Conservation (phyloP, 2,888 invertebrate genomes). For the Blastobasis adustella region DNA sequence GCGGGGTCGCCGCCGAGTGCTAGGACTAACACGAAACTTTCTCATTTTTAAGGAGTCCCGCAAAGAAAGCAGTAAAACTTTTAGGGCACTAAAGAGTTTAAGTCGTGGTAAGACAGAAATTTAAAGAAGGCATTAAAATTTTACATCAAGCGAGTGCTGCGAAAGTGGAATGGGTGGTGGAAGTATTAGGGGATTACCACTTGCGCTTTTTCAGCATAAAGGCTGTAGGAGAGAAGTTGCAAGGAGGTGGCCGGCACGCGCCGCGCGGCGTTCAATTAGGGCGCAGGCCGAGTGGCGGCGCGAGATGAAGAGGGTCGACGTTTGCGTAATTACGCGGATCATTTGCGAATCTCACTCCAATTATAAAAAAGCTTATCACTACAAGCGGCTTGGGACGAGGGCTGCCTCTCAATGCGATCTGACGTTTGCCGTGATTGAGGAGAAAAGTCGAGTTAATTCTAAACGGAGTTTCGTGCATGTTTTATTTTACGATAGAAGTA, state of each 20-base stretch:
- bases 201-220: conserved; percentile 14
- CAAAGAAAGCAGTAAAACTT: conserved; percentile 33
- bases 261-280: conserved; percentile 48
- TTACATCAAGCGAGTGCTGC: not conserved
- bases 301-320: conserved; percentile 71
- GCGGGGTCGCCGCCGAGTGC: conserved; percentile 21
- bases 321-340: conserved; percentile 70
- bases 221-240: conserved; percentile 24
- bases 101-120: not conserved
- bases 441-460: conserved; percentile 28
- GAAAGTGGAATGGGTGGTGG: not conserved
- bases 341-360: conserved; percentile 65
- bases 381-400: conserved; percentile 43
- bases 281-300: conserved; percentile 13
- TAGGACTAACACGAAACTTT: no score
- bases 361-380: conserved; percentile 64
- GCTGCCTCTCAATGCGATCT: conserved; percentile 31
- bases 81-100: conserved; percentile 29
- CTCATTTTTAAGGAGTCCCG: conserved; percentile 6
- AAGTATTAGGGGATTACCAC: not conserved
- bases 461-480: no score
- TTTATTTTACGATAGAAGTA: no score
- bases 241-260: conserved; percentile 15
- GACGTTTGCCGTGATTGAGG: conserved; percentile 38
- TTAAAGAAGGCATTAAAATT: not conserved